Percentiles rank a stretch among this genome's conserved stretches.
Evolutionary conservation across 2,113 vertebrate species (phyloP).

Genomic region (Ploceus nigricollis): DNA sequence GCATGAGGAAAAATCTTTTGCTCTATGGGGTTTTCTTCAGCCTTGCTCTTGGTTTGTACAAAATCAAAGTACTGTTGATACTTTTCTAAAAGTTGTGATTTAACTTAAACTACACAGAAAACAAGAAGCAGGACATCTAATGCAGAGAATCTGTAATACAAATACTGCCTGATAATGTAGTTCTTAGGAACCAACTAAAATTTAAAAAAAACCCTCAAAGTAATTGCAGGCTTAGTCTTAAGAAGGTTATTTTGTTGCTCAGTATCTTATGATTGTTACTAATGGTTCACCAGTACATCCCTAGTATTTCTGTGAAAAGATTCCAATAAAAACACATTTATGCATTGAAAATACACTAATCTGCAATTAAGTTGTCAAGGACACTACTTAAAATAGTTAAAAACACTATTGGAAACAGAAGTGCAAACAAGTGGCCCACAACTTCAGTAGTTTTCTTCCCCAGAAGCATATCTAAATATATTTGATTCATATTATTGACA

Average conservation of each 20-base stretch:
- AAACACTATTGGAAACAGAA: neutral
- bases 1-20: neutral
- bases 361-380: neutral
- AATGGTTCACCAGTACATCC: neutral
- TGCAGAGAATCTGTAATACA: neutral
- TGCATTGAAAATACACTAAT: neutral
- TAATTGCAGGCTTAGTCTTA: neutral
- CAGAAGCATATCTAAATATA: neutral
- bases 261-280: neutral
- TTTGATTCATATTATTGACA: neutral
- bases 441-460: neutral
- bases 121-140: neutral
- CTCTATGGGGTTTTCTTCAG: neutral
- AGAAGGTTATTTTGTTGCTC: slow-evolving; percentile 4
- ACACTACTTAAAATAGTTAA: neutral
- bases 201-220: neutral
- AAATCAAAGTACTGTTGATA: neutral
- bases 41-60: neutral
- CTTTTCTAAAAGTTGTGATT: neutral
- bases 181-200: neutral
- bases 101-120: neutral
- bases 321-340: neutral
- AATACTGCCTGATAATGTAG: neutral
- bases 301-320: neutral
- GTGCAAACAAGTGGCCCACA: neutral